Evolutionary conservation across 2,888 invertebrate species (phyloP).

Genomic region (Papilio demoleus): DNA sequence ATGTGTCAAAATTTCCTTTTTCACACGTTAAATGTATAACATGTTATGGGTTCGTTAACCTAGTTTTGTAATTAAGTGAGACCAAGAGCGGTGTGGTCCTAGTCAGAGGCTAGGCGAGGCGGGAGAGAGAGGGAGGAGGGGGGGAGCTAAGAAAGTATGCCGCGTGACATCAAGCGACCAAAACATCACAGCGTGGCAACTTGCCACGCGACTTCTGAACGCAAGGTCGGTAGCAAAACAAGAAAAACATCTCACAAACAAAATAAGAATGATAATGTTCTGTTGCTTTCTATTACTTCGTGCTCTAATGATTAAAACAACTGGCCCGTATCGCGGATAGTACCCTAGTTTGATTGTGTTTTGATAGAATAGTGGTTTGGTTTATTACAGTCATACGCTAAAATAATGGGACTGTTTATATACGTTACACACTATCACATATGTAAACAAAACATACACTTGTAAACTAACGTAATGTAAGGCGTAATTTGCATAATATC

Average conservation of each 20-base stretch:
- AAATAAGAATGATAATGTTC: constrained; percentile 12
- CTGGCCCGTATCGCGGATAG: background rate
- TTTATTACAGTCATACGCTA: background rate
- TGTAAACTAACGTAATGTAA: constrained; percentile 1
- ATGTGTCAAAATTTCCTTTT: constrained; percentile 64
- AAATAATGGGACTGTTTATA: background rate
- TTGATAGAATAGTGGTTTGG: background rate
- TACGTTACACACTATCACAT: background rate
- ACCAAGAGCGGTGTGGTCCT: constrained; percentile 55
- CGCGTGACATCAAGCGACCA: constrained; percentile 59
- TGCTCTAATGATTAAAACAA: constrained; percentile 3
- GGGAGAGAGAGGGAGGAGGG: constrained; percentile 30
- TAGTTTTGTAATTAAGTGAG: constrained; percentile 75
- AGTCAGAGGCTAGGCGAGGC: constrained; percentile 42
- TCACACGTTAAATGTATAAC: constrained; percentile 71
- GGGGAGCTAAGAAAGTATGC: constrained; percentile 67
- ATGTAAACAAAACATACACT: background rate
- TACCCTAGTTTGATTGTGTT: background rate
- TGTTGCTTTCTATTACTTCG: constrained; percentile 9
- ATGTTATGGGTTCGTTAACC: constrained; percentile 79
- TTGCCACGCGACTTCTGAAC: constrained; percentile 71
- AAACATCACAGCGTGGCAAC: constrained; percentile 72
- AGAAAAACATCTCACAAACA: constrained; percentile 49
- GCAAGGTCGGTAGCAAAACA: constrained; percentile 79
- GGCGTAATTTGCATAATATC: constrained; percentile 21